These are phyloP conservation scores for Carcharodon carcharias DNA, from an alignment of 2,797 vertebrate genomes.

Conservation along the genomic window DNA sequence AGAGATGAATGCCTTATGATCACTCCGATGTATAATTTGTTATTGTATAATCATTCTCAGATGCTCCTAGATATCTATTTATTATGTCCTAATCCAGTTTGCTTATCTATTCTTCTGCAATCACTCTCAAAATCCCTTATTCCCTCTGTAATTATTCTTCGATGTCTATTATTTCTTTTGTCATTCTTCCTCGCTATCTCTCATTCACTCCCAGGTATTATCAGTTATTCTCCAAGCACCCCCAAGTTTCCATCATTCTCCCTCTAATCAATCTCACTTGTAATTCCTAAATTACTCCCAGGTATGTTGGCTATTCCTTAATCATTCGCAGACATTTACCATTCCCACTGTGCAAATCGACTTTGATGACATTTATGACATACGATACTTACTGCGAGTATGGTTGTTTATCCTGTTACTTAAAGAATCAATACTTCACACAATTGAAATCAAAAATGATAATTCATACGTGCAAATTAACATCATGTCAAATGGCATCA, in stretches of 20 bases:
- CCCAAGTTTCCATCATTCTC: neutral
- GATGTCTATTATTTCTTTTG: conserved; percentile 12
- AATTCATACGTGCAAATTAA: neutral
- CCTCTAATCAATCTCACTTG: conserved; percentile 8
- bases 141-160: conserved; percentile 19
- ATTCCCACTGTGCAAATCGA: neutral
- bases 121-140: neutral
- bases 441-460: conserved; percentile 2
- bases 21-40: neutral
- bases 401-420: neutral
- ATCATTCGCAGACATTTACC: neutral
- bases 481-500: neutral
- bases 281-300: conserved; percentile 14
- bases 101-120: neutral
- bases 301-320: neutral
- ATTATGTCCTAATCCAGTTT: neutral
- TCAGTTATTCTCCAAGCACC: conserved; percentile 8
- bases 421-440: neutral
- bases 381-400: neutral
- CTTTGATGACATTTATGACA: conserved; percentile 18
- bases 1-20: neutral
- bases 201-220: conserved; percentile 8
- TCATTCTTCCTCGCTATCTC: neutral
- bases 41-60: neutral
- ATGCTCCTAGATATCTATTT: neutral